phyloP scores from a whole-genome alignment of 2,113 vertebrate genomes.

The human (Homo sapiens) region DNA sequence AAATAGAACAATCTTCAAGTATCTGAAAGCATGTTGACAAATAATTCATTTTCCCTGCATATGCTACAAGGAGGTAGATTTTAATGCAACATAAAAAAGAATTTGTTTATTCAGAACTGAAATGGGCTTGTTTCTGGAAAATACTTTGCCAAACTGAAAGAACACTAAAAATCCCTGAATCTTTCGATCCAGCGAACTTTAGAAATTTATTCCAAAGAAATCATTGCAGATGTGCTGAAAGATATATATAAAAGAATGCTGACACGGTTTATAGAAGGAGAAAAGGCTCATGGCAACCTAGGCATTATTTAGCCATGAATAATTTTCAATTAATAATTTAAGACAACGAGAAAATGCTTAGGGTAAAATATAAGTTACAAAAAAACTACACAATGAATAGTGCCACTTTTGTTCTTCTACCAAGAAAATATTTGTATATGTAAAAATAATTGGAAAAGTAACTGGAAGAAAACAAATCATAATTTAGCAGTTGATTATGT shows the following conservation, averaged over 20 bases:
- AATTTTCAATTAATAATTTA: constrained; percentile 29
- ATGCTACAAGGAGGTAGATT: constrained; percentile 16
- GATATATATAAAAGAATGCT: background rate
- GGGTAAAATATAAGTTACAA: constrained; percentile 17
- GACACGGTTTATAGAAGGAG: background rate
- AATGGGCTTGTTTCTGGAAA: constrained; percentile 21
- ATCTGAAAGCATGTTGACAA: background rate
- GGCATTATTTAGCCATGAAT: background rate
- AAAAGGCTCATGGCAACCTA: background rate
- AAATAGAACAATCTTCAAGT: background rate
- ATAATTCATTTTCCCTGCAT: background rate
- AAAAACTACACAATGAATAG: background rate
- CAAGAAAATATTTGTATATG: constrained; percentile 14
- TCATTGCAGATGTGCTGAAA: background rate
- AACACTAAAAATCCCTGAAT: background rate
- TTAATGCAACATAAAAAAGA: background rate
- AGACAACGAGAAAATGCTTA: constrained; percentile 3
- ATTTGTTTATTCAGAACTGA: background rate
- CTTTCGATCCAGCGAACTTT: background rate
- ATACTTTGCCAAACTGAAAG: constrained; percentile 11
- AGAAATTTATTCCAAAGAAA: constrained; percentile 38
- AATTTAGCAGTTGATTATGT: background rate
- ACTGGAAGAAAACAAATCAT: background rate
- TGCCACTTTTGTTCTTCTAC: background rate
- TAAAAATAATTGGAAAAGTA: constrained; percentile 28